These are phyloP conservation scores for Drosophila trapezifrons DNA, from an alignment of 1,140 invertebrate species.

Conservation along the genomic window DNA sequence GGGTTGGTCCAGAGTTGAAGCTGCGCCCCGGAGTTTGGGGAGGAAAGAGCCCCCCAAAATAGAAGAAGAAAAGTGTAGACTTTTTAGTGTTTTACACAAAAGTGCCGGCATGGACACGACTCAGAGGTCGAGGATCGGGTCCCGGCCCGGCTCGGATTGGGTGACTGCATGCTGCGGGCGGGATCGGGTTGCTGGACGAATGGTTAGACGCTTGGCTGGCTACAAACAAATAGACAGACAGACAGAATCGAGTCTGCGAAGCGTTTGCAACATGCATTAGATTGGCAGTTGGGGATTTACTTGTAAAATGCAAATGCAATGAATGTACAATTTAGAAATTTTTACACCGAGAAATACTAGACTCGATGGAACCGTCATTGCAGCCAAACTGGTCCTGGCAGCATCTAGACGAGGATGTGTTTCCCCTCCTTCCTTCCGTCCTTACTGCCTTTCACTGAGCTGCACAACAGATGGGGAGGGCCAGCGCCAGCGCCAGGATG, in stretches of 20 bases:
- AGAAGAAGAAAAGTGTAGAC: slow-evolving; percentile 57
- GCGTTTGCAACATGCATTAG: slow-evolving; percentile 78
- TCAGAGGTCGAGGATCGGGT: slow-evolving; percentile 38
- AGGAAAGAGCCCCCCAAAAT: slow-evolving; percentile 13
- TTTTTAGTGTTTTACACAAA: slow-evolving; percentile 82
- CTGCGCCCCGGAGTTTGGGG: slow-evolving; percentile 47
- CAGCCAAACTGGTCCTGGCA: slow-evolving; percentile 8
- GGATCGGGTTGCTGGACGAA: slow-evolving; percentile 62
- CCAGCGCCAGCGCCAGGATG: neutral
- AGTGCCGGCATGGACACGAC: slow-evolving; percentile 73
- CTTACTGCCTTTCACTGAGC: slow-evolving; percentile 20
- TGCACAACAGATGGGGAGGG: slow-evolving; percentile 33
- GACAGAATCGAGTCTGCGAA: slow-evolving; percentile 53
- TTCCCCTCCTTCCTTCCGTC: neutral
- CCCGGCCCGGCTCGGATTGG: slow-evolving; percentile 5
- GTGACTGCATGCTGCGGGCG: slow-evolving; percentile 1
- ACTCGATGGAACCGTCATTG: slow-evolving; percentile 47
- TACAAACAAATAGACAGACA: slow-evolving; percentile 71
- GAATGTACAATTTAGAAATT: slow-evolving; percentile 82
- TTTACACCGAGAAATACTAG: slow-evolving; percentile 76
- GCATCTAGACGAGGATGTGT: slow-evolving; percentile 31
- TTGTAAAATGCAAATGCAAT: slow-evolving; percentile 83
- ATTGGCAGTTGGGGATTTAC: slow-evolving; percentile 82
- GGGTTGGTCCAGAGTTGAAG: slow-evolving; percentile 74
- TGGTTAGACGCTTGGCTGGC: slow-evolving; percentile 78